These are phyloP conservation scores for Mythimna albipuncta DNA, from an alignment of 2,888 invertebrate species.

Conservation along the genomic window DNA sequence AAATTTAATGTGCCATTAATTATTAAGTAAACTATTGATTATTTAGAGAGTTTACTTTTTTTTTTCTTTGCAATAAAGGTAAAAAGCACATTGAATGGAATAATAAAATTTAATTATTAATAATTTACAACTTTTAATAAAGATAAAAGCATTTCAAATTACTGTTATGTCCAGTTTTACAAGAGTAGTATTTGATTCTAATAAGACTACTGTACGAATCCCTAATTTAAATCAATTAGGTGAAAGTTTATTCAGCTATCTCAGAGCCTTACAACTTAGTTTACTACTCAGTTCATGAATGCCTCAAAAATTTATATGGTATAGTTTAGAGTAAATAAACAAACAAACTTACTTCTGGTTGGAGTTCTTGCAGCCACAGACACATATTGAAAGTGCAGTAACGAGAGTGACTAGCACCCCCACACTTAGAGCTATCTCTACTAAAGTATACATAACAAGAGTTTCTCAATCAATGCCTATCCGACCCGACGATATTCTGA, in stretches of 20 bases:
- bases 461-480: constrained; percentile 75
- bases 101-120: neutral
- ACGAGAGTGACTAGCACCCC: constrained; percentile 86
- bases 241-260: constrained; percentile 38
- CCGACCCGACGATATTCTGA: constrained; percentile 57
- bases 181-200: constrained; percentile 18
- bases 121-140: neutral
- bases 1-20: constrained; percentile 1
- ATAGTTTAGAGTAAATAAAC: constrained; percentile 24
- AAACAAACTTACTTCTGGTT: constrained; percentile 92
- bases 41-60: neutral
- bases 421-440: constrained; percentile 85
- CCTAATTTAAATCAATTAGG: constrained; percentile 20
- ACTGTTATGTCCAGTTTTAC: neutral
- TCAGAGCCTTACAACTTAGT: constrained; percentile 23
- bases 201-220: constrained; percentile 16
- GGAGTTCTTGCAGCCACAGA: constrained; percentile 94
- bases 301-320: neutral
- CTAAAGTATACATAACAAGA: constrained; percentile 85
- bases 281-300: constrained; percentile 12
- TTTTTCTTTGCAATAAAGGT: neutral
- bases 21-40: constrained; percentile 6
- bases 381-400: constrained; percentile 92
- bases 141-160: neutral
- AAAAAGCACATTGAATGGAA: neutral